phyloP scores from a whole-genome alignment of 2,888 invertebrate genomes.

The Cybosia mesomella region DNA sequence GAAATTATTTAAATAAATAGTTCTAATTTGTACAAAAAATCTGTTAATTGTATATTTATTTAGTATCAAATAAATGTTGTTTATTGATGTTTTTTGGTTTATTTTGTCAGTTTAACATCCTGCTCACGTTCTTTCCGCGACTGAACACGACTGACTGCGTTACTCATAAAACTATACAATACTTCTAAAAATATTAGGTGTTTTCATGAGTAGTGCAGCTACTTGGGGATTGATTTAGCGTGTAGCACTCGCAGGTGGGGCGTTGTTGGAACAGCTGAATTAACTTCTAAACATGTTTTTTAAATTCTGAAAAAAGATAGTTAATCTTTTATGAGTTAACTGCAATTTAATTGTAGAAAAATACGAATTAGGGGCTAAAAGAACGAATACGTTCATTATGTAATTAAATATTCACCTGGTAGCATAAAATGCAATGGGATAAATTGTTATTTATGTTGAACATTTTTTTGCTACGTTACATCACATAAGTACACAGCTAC shows the following conservation, averaged over 20 bases:
- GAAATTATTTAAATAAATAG: constrained; percentile 50
- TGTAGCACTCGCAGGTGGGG: background rate
- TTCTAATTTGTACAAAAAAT: constrained; percentile 50
- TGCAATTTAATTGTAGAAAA: background rate
- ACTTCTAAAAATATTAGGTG: constrained; percentile 6
- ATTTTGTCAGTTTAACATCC: constrained; percentile 36
- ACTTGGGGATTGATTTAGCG: constrained; percentile 2
- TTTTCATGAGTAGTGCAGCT: constrained; percentile 39
- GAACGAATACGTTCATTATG: background rate
- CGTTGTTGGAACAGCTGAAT: background rate
- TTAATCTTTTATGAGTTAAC: background rate
- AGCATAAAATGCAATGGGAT: background rate
- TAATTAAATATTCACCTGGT: background rate
- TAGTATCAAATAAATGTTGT: constrained; percentile 52
- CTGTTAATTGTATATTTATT: constrained; percentile 55
- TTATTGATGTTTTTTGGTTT: constrained; percentile 37
- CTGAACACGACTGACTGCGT: constrained; percentile 41
- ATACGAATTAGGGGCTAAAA: background rate
- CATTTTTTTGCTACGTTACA: background rate
- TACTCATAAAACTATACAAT: constrained; percentile 33
- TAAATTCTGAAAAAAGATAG: too few relatives aligned
- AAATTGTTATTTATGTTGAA: background rate
- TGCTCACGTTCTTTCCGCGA: constrained; percentile 49
- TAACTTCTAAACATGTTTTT: background rate
- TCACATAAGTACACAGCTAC: background rate